Conservation (phyloP, 2,888 invertebrate genomes). For the Resseliella maxima region DNA sequence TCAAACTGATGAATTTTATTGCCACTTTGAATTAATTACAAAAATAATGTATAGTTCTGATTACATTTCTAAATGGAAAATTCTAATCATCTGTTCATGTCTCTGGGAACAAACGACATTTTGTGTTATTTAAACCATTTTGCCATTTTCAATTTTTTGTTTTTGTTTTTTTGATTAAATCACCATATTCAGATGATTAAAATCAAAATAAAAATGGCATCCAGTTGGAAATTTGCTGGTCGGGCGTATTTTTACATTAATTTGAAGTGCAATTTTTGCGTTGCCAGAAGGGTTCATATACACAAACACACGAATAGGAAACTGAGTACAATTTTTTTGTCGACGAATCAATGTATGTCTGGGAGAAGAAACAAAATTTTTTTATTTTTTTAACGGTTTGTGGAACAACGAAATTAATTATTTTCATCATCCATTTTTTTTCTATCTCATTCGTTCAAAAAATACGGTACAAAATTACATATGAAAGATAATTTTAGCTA, state of each 20-base stretch:
- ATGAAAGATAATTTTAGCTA: neutral
- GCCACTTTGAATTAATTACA: too few relatives aligned
- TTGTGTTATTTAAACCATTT: neutral
- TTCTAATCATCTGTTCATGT: too few relatives aligned
- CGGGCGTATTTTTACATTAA: neutral
- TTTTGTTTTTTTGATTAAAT: neutral
- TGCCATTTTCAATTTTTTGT: neutral
- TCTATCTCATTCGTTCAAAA: neutral
- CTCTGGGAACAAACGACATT: neutral
- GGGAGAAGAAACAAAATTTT: neutral
- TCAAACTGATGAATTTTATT: too few relatives aligned
- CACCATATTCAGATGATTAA: neutral
- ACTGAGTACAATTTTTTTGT: too few relatives aligned
- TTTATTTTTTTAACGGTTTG: slow-evolving; percentile 14
- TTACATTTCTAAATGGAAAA: too few relatives aligned
- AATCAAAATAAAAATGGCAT: neutral
- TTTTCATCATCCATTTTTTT: neutral
- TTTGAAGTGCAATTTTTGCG: neutral
- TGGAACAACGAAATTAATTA: slow-evolving; percentile 54
- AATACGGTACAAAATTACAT: neutral
- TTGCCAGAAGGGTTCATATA: neutral
- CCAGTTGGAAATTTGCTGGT: neutral
- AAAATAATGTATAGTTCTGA: too few relatives aligned
- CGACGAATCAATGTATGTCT: neutral
- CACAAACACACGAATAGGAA: neutral